Percentiles rank a stretch among this genome's conserved stretches.
Evolutionary conservation across 2,797 vertebrate genomes (phyloP).

Genomic region (Gila robusta): DNA sequence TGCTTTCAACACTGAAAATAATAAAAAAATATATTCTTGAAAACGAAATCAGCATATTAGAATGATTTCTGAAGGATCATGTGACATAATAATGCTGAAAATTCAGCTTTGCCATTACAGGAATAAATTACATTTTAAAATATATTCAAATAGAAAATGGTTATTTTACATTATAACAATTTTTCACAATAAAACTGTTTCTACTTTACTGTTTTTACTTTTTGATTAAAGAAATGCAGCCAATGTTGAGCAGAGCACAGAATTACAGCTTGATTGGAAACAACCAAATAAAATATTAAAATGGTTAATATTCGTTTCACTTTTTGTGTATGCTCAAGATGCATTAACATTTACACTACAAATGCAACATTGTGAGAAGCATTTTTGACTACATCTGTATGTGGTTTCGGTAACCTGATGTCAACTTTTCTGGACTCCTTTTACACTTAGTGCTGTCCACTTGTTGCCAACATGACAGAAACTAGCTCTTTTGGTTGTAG

Average conservation of each 20-base stretch:
- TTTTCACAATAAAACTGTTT: neutral
- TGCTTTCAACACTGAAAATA: neutral
- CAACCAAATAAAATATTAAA: neutral
- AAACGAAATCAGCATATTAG: neutral
- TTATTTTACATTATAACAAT: neutral
- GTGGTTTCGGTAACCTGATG: neutral
- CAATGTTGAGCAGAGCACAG: neutral
- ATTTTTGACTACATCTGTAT: neutral
- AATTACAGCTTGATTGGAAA: neutral
- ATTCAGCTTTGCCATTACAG: neutral
- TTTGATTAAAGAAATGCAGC: neutral
- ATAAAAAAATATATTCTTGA: neutral
- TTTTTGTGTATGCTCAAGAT: neutral
- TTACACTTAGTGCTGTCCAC: neutral
- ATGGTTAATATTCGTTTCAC: neutral
- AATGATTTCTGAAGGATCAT: neutral
- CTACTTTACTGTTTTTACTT: neutral
- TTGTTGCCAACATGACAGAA: slow-evolving; percentile 5
- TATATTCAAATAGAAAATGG: neutral
- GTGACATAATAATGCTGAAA: neutral
- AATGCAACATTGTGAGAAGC: neutral
- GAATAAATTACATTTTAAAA: neutral
- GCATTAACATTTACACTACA: neutral
- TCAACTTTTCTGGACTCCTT: neutral
- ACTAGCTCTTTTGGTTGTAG: slow-evolving; percentile 12